phyloP scores from a whole-genome alignment of 2,113 vertebrate species.

The Crotalus helleri region DNA sequence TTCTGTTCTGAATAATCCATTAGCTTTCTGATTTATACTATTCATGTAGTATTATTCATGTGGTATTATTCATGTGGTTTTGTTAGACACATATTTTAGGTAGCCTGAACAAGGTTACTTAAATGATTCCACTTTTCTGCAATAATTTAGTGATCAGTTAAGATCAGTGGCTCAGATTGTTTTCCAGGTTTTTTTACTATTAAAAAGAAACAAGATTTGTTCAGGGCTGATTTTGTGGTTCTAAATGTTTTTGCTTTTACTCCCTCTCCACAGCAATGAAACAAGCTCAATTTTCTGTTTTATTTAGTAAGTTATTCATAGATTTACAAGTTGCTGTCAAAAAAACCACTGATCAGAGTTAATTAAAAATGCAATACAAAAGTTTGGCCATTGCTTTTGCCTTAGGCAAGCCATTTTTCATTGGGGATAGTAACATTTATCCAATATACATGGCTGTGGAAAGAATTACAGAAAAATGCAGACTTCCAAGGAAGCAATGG shows the following conservation, averaged over 20 bases:
- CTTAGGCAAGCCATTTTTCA: not conserved
- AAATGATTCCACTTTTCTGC: not conserved
- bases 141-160: not conserved
- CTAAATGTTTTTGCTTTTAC: not conserved
- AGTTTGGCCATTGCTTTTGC: not conserved
- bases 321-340: not conserved
- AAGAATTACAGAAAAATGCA: not conserved
- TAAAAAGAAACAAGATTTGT: not conserved
- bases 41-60: not conserved
- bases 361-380: not conserved
- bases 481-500: not conserved
- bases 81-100: not conserved
- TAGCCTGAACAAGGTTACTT: not conserved
- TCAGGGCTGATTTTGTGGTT: not conserved
- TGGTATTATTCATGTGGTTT: not conserved
- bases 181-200: not conserved
- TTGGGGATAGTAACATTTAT: not conserved
- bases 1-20: not conserved
- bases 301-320: not conserved
- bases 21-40: not conserved
- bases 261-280: not conserved
- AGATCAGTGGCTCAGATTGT: not conserved
- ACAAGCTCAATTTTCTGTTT: not conserved
- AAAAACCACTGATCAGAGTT: not conserved
- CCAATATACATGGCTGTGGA: not conserved